Evolutionary conservation across 2,113 vertebrate genomes (phyloP).

Genomic region (Caranx melampygus): DNA sequence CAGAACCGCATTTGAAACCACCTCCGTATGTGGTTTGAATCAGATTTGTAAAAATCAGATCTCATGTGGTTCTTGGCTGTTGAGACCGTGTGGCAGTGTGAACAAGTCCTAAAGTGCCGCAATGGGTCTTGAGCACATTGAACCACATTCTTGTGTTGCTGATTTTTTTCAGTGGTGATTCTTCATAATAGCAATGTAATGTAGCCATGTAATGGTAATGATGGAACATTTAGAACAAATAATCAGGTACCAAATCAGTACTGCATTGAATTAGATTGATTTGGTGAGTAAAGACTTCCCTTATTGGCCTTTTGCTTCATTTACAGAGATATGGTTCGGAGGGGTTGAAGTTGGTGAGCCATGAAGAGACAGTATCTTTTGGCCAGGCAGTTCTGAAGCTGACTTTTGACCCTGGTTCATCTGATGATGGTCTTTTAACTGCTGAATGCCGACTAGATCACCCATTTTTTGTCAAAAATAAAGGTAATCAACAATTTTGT

Average conservation of each 20-base stretch:
- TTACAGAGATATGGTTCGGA: constrained; percentile 91
- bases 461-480: constrained; percentile 98
- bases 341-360: constrained; percentile 93
- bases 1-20: no score
- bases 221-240: not conserved
- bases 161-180: constrained; percentile 4
- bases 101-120: not conserved
- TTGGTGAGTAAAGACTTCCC: not conserved
- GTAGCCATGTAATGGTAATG: no score
- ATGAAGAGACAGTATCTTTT: constrained; percentile 94
- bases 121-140: not conserved
- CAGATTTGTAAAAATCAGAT: no score
- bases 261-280: not conserved
- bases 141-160: not conserved
- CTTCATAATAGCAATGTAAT: not conserved
- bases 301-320: constrained; percentile 31
- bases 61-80: no score
- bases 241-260: not conserved
- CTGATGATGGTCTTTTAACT: constrained; percentile 90
- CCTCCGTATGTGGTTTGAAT: no score
- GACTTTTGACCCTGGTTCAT: constrained; percentile 96
- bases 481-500: constrained; percentile 86
- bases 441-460: constrained; percentile 97
- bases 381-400: constrained; percentile 95
- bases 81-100: no score